Evolutionary conservation across 2,797 vertebrate species (phyloP), one percentile per base, ranked within the genome.

Genomic region (Remorina albescens): DNA sequence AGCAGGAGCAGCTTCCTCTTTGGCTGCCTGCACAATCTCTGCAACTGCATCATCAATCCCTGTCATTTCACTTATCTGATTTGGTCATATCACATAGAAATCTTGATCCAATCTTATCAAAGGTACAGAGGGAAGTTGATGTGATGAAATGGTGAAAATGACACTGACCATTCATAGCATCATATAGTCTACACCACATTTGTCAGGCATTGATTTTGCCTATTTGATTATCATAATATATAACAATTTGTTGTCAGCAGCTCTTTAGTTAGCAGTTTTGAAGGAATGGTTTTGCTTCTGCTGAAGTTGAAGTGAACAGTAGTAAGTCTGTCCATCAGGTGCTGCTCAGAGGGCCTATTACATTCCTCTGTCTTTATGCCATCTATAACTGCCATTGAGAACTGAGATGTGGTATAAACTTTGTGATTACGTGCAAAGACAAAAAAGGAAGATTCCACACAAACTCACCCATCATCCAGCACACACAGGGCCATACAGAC

Each of bases 21-120:
- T 63, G 66, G 82, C 89, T 34, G 82, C 84, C 3, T 51, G 62
- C 72, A 81, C 75, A 23, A 92, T 84, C 82, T 94, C 93, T 94
- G 94, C 53, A 94, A 95, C 93, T 94, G 89, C 71, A 91, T 87
- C 60, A 91, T 75, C 72, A 89, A 88, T 72, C 58, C 54, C 78
- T 70, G 64, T 90, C 73, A 83, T 76, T 47, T 60, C 25, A 76
- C 58, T 85, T 78, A 83, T 74, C 34, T 23, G 37, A 57, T 28
- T 76, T 64, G 73, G 64, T 23, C 28, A 59, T 81, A 74, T 65
- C 25, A 62, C 25, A 81, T 3, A 19, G 42, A 60, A 71, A 78
- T 65, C 23, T 28, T 65, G 28, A 68, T 75, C 34, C 61, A 88
- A 49, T 76, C n/a, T 34, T 44, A 1, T 69, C 53, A 19, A 47